phyloP scores from a whole-genome alignment of 2,113 vertebrate genomes.

The Ptilonorhynchus violaceus region DNA sequence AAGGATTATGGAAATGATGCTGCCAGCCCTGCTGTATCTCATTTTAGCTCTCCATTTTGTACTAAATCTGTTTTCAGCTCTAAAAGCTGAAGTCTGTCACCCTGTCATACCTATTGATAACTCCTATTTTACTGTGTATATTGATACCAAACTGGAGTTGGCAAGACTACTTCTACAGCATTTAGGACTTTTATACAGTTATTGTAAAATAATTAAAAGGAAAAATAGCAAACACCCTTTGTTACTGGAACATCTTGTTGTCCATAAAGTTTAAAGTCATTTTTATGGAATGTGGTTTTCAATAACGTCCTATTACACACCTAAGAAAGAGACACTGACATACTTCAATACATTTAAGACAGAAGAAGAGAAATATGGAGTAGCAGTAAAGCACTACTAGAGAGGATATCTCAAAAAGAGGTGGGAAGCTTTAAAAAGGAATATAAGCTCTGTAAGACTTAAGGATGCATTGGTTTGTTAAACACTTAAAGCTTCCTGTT shows the following conservation, averaged over 20 bases:
- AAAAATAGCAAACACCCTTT: neutral
- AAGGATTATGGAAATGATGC: neutral
- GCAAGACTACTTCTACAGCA: neutral
- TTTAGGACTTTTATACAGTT: neutral
- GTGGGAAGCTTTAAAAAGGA: neutral
- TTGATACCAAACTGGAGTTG: neutral
- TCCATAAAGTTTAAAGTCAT: neutral
- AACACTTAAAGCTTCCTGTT: neutral
- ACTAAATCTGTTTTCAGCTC: neutral
- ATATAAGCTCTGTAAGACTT: neutral
- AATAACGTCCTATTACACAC: neutral
- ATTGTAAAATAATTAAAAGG: neutral
- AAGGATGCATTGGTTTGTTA: neutral
- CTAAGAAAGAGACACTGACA: neutral
- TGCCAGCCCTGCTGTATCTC: neutral
- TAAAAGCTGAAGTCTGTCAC: neutral
- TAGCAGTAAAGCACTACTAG: neutral
- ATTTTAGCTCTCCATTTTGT: neutral
- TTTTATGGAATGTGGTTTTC: neutral
- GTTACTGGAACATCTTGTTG: neutral
- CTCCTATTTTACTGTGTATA: neutral
- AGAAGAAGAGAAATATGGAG: neutral
- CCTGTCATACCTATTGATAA: neutral
- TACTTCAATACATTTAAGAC: neutral
- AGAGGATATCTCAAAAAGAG: neutral